A percentile compares a stretch with the other conserved stretches of the same genome.
These are phyloP conservation scores for Synanthedon andrenaeformis DNA, from an alignment of 2,888 invertebrate genomes.

Conservation along the genomic window DNA sequence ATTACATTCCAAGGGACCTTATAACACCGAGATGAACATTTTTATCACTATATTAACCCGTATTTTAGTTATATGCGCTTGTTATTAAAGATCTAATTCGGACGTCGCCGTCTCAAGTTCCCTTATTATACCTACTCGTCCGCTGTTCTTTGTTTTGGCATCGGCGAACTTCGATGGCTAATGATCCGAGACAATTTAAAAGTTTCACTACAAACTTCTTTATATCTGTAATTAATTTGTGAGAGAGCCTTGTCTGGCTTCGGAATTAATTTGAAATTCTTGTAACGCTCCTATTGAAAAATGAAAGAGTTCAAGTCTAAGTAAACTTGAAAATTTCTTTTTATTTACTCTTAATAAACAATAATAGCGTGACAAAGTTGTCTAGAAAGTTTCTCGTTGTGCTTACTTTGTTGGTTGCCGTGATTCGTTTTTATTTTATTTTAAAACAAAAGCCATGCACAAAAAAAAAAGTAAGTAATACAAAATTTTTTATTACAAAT, in stretches of 20 bases:
- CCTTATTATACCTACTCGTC: not conserved
- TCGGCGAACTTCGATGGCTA: not conserved
- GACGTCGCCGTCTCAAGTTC: slow-evolving; percentile 8
- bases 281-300: not conserved
- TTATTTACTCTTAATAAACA: too few relatives aligned
- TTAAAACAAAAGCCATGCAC: too few relatives aligned
- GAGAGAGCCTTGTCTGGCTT: not conserved
- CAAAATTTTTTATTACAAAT: not conserved
- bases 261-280: not conserved
- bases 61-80: slow-evolving; percentile 22
- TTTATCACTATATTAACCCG: slow-evolving; percentile 32
- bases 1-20: slow-evolving; percentile 29
- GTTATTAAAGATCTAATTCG: slow-evolving; percentile 33
- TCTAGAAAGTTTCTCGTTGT: too few relatives aligned
- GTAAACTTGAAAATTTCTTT: not conserved
- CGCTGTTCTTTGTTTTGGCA: not conserved
- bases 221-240: not conserved
- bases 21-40: slow-evolving; percentile 33
- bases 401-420: too few relatives aligned
- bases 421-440: too few relatives aligned
- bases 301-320: not conserved
- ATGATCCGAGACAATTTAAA: not conserved
- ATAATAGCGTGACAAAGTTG: too few relatives aligned
- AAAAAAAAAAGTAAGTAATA: too few relatives aligned
- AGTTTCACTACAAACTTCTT: not conserved